Conservation (phyloP, 2,888 invertebrate genomes). For the Cenopis cana region DNA sequence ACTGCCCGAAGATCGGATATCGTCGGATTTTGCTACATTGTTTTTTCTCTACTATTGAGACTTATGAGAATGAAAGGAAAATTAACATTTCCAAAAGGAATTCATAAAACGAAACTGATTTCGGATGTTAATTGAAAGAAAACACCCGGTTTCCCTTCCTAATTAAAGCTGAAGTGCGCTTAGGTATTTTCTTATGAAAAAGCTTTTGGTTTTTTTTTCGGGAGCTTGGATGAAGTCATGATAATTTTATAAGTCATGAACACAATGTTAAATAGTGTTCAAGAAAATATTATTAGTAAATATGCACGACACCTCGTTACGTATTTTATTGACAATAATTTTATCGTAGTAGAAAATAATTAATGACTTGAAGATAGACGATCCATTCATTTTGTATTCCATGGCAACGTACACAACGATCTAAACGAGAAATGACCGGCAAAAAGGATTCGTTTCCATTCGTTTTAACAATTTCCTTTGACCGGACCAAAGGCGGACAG, state of each 20-base stretch:
- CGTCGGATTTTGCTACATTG: neutral
- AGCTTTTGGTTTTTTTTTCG: neutral
- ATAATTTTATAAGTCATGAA: neutral
- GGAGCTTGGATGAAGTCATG: neutral
- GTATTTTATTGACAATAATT: no score
- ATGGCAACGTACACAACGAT: slow-evolving; percentile 9
- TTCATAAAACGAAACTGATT: slow-evolving; percentile 10
- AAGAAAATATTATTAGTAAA: no score
- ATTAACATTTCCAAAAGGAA: neutral
- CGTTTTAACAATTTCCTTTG: slow-evolving; percentile 35
- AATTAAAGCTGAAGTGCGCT: neutral
- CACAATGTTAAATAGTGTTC: no score
- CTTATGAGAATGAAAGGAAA: neutral
- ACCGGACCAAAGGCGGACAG: slow-evolving; percentile 21
- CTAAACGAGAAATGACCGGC: slow-evolving; percentile 19
- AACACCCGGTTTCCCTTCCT: slow-evolving; percentile 3
- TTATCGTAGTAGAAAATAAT: no score
- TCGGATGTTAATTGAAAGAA: slow-evolving; percentile 29
- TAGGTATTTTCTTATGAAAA: slow-evolving; percentile 2
- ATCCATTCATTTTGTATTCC: slow-evolving; percentile 11
- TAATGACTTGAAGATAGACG: neutral
- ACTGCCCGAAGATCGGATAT: neutral
- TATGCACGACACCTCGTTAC: no score
- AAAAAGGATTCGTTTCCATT: slow-evolving; percentile 14
- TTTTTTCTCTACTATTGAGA: neutral